Evolutionary conservation across 2,888 invertebrate species (phyloP).

Genomic region (Salticus scenicus): DNA sequence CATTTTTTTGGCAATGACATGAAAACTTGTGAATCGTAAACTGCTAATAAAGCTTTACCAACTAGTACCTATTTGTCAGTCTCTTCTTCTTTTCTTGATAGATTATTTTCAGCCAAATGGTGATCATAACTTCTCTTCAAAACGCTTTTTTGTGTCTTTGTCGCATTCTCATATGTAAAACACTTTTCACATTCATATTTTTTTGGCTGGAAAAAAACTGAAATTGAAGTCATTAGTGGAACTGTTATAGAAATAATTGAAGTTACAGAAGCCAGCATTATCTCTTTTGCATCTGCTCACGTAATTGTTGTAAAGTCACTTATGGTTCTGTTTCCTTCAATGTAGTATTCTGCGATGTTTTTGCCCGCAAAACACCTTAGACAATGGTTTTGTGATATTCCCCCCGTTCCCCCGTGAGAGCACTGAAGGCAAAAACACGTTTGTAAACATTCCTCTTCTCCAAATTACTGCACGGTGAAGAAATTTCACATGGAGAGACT

Average conservation of each 20-base stretch:
- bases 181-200: neutral
- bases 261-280: neutral
- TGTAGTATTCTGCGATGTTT: no score
- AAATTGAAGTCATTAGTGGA: neutral
- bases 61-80: neutral
- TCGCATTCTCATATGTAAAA: neutral
- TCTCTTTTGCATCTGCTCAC: neutral
- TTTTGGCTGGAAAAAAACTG: neutral
- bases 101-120: neutral
- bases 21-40: constrained; percentile 8
- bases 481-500: no score
- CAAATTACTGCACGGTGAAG: no score
- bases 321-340: neutral
- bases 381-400: no score
- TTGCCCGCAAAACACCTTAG: neutral
- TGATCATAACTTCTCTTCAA: neutral
- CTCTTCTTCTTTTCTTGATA: neutral
- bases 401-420: no score
- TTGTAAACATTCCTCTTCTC: no score
- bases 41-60: neutral
- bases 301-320: constrained; percentile 13
- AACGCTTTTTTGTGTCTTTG: neutral
- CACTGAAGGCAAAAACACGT: no score
- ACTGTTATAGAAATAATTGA: constrained; percentile 5
- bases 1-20: constrained; percentile 14